Base-by-base conservation (phyloP, 2,888 invertebrate genomes). In the Macrophya annulata region DNA sequence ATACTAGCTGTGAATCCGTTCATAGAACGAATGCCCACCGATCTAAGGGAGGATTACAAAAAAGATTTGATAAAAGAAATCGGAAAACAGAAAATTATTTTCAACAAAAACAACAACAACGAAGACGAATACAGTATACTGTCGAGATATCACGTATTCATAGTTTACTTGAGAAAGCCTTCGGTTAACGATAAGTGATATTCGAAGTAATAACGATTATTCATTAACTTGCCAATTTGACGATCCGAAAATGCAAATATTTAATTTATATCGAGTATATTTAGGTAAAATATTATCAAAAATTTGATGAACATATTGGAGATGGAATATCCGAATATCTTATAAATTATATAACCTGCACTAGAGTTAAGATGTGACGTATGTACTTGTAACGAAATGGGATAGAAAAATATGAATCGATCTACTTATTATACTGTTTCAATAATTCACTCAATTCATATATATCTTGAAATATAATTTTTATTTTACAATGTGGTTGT, bases 1-100 rank as follows among this genome's bases (percentile, higher is more conserved):
- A 94, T 96, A 0, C 94, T 94, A 86, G 96, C 97, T 0, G 95
- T 97, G 4, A 96, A 96, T 90, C 97, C 97, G 0, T 97, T 97
- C 90, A 90, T 96, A 85, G 93, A 94, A 8, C 94, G 95, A 74
- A 95, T 97, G 79, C 96, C 97, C 0, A 90, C 93, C 0, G 92
- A 95, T 0, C 90, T 95, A 31, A 95, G 95, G 65, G 94, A 95
- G 4, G 95, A 95, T 9, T 97, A 96, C 90, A 93, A 96, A n/a
- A 93, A 95, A 31, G 96, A 96, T 88, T 95, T 96, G 85, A 89
- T 96, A 8, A 92, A 93, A 1, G 94, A 95, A 87, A 92, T 95
- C 12, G 90, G 93, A 1, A 93, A 94, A 76, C 92, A 94, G 90
- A 94, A 94, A 86, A 93, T 94, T 85, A 89, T 93, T 0, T 91